Evolutionary conservation across 2,888 invertebrate species (phyloP).

Genomic region (Hedya salicella): DNA sequence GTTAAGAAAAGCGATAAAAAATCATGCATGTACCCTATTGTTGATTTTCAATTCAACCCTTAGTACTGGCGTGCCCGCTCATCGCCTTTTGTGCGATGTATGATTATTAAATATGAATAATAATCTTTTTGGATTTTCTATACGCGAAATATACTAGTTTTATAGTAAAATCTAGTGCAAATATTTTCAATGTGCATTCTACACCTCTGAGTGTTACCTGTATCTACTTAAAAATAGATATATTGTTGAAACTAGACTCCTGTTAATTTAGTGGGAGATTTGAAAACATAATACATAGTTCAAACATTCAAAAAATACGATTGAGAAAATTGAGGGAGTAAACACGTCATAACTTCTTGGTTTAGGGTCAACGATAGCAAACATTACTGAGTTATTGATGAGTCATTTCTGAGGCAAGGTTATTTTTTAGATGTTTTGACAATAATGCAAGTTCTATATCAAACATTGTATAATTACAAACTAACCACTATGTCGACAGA

Average conservation of each 20-base stretch:
- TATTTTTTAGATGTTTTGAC: no score
- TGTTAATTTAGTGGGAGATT: background rate
- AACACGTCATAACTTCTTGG: no score
- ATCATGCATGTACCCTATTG: no score
- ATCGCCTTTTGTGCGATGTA: no score
- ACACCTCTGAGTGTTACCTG: constrained; percentile 7
- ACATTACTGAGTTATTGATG: no score
- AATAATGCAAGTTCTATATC: background rate
- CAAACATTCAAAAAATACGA: no score
- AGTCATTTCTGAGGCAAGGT: no score
- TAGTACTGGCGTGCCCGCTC: no score
- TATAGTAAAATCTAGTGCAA: constrained; percentile 25
- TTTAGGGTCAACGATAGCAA: no score
- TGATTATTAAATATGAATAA: constrained; percentile 5
- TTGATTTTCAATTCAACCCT: no score
- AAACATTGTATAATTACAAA: background rate
- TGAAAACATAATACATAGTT: background rate
- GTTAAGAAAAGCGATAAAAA: no score
- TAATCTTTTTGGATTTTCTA: constrained; percentile 5
- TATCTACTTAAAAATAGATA: constrained; percentile 29
- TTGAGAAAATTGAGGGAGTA: no score
- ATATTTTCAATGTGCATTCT: background rate
- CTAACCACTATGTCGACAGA: background rate
- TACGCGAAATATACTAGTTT: background rate
- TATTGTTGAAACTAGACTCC: constrained; percentile 14